Conservation (phyloP, 1,140 invertebrate species). For the Leptinotarsa undecemlineata region DNA sequence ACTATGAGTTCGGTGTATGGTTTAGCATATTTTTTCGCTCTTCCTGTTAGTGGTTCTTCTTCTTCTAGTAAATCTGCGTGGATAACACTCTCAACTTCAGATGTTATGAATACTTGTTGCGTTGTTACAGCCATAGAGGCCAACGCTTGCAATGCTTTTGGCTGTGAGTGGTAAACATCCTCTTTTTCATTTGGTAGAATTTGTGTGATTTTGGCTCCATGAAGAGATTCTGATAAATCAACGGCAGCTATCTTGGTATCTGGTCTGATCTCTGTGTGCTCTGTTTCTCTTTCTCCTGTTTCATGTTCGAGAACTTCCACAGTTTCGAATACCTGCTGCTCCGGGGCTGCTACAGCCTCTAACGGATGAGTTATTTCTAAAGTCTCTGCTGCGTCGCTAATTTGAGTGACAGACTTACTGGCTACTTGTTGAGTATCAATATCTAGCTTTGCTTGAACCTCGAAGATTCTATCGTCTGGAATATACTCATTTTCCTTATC, state of each 20-base stretch:
- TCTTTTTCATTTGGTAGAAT: conserved; percentile 62
- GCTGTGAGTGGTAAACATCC: conserved; percentile 53
- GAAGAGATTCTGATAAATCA: conserved; percentile 57
- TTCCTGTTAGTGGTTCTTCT: conserved; percentile 53
- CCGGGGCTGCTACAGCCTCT: conserved; percentile 56
- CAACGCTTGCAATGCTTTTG: conserved; percentile 52
- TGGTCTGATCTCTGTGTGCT: conserved; percentile 57
- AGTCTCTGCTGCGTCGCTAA: conserved; percentile 58
- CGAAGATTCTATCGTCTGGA: conserved; percentile 44
- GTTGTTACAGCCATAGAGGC: conserved; percentile 57
- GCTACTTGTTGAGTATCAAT: conserved; percentile 59
- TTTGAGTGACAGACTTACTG: conserved; percentile 58
- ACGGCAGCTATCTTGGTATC: conserved; percentile 58
- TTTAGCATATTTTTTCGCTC: conserved; percentile 59
- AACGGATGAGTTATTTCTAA: conserved; percentile 51
- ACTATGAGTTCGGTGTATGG: conserved; percentile 61
- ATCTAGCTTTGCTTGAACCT: conserved; percentile 55
- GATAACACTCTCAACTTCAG: conserved; percentile 58
- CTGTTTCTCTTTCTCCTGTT: conserved; percentile 62
- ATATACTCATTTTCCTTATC: conserved; percentile 57
- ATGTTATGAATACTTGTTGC: conserved; percentile 59
- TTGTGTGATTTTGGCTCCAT: conserved; percentile 59
- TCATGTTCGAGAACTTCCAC: conserved; percentile 60
- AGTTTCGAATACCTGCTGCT: conserved; percentile 58
- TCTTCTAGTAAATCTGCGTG: conserved; percentile 54